Conservation (phyloP, 2,113 vertebrate genomes). For the Triplophysa dalaica region DNA sequence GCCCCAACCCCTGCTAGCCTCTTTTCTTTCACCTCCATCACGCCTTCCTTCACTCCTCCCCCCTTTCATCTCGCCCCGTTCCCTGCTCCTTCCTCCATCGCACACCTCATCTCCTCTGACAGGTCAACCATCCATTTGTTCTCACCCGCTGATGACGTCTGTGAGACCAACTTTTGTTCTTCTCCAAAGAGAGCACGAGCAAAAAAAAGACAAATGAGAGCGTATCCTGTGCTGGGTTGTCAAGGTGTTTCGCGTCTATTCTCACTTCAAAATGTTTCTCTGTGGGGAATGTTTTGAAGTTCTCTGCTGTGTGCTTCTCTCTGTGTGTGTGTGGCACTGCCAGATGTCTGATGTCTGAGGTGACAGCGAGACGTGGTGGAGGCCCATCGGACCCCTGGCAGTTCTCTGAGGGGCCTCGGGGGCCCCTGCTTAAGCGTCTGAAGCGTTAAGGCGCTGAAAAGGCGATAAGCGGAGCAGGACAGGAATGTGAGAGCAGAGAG, state of each 20-base stretch:
- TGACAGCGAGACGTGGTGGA: conserved; percentile 38
- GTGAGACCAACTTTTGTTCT: conserved; percentile 31
- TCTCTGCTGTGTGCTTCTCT: conserved; percentile 12
- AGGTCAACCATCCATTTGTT: conserved; percentile 43
- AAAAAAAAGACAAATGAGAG: conserved; percentile 1
- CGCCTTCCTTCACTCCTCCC: neutral
- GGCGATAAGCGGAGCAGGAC: conserved; percentile 45
- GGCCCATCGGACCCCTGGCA: conserved; percentile 37
- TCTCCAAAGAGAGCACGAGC: conserved; percentile 1
- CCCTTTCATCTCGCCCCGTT: conserved; percentile 9
- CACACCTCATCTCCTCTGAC: conserved; percentile 40
- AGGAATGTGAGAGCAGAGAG: conserved; percentile 36
- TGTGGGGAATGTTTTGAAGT: conserved; percentile 45
- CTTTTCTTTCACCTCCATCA: conserved; percentile 21
- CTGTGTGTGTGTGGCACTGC: conserved; percentile 30
- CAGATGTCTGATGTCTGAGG: conserved; percentile 47
- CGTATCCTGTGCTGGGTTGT: conserved; percentile 6
- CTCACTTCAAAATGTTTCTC: conserved; percentile 44
- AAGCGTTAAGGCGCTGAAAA: conserved; percentile 42
- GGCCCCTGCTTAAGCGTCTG: conserved; percentile 30
- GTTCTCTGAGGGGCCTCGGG: conserved; percentile 31
- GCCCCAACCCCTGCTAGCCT: conserved; percentile 3
- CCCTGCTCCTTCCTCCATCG: neutral
- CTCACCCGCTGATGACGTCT: conserved; percentile 26
- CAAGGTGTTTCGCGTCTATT: conserved; percentile 47